Percentiles rank a stretch among this genome's conserved stretches.
Conservation (phyloP, 2,113 vertebrate species). For the Sorex araneus region DNA sequence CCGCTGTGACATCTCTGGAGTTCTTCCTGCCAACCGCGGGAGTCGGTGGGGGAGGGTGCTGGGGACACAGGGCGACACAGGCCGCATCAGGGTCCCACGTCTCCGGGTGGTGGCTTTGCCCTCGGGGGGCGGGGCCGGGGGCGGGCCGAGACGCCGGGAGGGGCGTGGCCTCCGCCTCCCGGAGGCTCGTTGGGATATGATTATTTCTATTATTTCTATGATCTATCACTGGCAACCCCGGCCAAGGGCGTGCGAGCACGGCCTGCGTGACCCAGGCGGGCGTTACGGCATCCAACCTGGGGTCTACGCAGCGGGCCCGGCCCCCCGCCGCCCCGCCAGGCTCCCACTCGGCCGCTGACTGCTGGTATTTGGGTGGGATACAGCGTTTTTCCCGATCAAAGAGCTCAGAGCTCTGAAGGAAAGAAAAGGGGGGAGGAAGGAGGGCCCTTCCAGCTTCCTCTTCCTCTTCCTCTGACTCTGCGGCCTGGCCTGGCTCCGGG, state of each 20-base stretch:
- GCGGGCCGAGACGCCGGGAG: not conserved
- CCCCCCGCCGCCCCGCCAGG: conserved; percentile 77
- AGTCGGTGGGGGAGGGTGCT: not conserved
- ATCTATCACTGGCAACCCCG: conserved; percentile 84
- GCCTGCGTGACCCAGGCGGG: conserved; percentile 44
- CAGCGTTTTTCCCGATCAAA: conserved; percentile 90
- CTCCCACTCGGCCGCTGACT: conserved; percentile 86
- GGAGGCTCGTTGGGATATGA: conserved; percentile 59
- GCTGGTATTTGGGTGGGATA: conserved; percentile 91
- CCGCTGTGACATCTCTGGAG: too few species aligned
- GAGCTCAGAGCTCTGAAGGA: conserved; percentile 86
- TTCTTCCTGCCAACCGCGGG: not conserved
- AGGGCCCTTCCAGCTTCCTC: conserved; percentile 75
- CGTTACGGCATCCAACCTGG: conserved; percentile 89
- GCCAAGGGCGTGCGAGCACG: conserved; percentile 75
- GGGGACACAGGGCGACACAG: not conserved
- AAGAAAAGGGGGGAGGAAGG: not conserved
- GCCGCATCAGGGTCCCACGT: conserved; percentile 25
- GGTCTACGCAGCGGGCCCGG: conserved; percentile 82
- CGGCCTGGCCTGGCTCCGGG: conserved; percentile 88
- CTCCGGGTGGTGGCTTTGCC: conserved; percentile 78
- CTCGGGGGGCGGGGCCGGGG: not conserved
- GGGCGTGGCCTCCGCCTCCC: not conserved
- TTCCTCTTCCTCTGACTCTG: conserved; percentile 82
- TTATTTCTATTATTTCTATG: conserved; percentile 63